phyloP scores from a whole-genome alignment of 2,888 invertebrate genomes.

The Litoditis marina region DNA sequence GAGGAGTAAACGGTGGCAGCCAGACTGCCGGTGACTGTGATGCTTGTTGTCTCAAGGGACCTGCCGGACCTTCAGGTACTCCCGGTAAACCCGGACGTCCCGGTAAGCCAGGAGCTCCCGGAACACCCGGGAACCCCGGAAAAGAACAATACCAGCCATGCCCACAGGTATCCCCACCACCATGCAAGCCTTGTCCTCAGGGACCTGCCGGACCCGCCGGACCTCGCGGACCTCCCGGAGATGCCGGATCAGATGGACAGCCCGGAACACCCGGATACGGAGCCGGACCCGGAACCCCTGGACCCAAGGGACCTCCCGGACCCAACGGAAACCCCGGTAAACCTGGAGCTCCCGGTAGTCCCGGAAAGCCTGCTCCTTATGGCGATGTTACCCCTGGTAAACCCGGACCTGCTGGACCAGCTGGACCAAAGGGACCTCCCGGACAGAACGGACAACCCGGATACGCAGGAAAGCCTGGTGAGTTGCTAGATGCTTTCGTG shows the following conservation, averaged over 20 bases:
- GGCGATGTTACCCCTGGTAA: not conserved
- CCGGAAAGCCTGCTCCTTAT: not conserved
- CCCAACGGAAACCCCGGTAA: not conserved
- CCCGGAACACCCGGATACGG: not conserved
- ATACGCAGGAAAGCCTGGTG: not conserved
- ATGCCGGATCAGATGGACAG: not conserved
- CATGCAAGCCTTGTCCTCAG: slow-evolving; percentile 1
- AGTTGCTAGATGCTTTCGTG: too few relatives aligned
- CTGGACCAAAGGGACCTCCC: not conserved
- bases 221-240: not conserved
- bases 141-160: not conserved
- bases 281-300: not conserved
- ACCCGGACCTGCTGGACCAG: not conserved
- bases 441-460: not conserved
- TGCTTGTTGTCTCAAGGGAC: slow-evolving; percentile 9
- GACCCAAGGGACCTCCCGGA: not conserved
- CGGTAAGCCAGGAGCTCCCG: not conserved
- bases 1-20: not conserved
- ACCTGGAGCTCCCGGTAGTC: not conserved
- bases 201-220: not conserved
- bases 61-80: slow-evolving; percentile 19
- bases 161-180: not conserved
- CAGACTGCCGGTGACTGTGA: not conserved
- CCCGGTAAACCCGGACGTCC: not conserved
- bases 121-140: slow-evolving; percentile 6